Evolutionary conservation across 2,113 vertebrate genomes (phyloP).

Genomic region (Cochlearius cochlearius): DNA sequence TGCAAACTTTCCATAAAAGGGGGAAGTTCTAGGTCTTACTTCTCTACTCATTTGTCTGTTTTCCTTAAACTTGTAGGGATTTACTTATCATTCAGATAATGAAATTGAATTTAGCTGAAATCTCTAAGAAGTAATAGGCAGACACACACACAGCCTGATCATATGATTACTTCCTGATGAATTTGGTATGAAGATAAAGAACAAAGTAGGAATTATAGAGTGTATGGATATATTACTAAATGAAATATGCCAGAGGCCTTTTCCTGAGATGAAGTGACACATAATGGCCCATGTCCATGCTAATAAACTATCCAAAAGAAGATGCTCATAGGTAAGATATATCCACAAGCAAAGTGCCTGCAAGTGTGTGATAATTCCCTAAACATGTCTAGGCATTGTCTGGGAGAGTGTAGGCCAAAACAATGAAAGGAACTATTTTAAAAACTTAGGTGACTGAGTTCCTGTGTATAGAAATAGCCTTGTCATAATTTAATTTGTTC

Average conservation of each 20-base stretch:
- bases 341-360: background rate
- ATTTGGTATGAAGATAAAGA: background rate
- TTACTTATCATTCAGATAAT: background rate
- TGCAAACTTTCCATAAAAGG: background rate
- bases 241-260: background rate
- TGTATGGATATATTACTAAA: background rate
- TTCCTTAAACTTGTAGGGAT: background rate
- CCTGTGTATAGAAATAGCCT: background rate
- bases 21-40: background rate
- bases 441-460: background rate
- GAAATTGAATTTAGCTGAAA: background rate
- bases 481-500: background rate
- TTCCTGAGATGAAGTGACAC: background rate
- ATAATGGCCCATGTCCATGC: accelerated
- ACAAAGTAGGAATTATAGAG: background rate
- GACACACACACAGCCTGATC: background rate
- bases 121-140: background rate
- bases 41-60: background rate
- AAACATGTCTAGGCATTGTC: background rate
- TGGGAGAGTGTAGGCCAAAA: background rate
- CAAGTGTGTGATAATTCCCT: background rate
- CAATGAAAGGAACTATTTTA: background rate
- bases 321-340: background rate
- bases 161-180: background rate
- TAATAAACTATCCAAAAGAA: background rate